Conservation (phyloP, 2,888 invertebrate genomes). For the Meiosimyza platycephala region DNA sequence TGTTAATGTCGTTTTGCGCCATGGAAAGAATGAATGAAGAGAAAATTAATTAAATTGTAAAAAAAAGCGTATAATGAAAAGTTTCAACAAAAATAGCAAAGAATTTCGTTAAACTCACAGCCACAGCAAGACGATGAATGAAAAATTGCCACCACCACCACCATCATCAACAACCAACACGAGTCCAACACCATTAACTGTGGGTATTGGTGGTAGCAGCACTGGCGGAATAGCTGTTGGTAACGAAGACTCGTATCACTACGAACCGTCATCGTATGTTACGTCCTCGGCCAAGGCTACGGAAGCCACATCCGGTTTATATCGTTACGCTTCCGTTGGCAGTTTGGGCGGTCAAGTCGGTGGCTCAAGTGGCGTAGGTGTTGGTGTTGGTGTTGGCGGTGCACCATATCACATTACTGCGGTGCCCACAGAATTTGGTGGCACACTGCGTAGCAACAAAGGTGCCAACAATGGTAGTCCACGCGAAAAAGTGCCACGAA, state of each 20-base stretch:
- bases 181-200: slow-evolving; percentile 1
- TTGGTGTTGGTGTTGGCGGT: slow-evolving; percentile 1
- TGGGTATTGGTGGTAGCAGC: slow-evolving; percentile 7
- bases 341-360: slow-evolving; percentile 11
- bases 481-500: slow-evolving; percentile 21
- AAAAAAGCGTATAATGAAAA: not conserved
- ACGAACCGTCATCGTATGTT: slow-evolving; percentile 31
- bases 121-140: slow-evolving; percentile 33
- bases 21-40: too few relatives aligned
- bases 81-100: slow-evolving; percentile 1
- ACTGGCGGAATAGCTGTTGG: too few relatives aligned
- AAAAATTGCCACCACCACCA: slow-evolving; percentile 35
- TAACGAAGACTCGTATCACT: slow-evolving; percentile 33
- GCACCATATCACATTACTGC: slow-evolving; percentile 8
- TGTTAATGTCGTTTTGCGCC: too few relatives aligned
- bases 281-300: slow-evolving; percentile 21
- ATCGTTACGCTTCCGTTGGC: slow-evolving; percentile 37
- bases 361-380: not conserved
- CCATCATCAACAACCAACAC: slow-evolving; percentile 8
- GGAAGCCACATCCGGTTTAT: slow-evolving; percentile 28
- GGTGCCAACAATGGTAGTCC: slow-evolving; percentile 30
- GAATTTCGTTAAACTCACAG: not conserved
- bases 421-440: slow-evolving; percentile 32
- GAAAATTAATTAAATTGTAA: slow-evolving; percentile 23
- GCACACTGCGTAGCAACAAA: slow-evolving; percentile 37